Base-by-base conservation (phyloP, 2,797 vertebrate species). In the Tokudaia tokunoshimensis region DNA sequence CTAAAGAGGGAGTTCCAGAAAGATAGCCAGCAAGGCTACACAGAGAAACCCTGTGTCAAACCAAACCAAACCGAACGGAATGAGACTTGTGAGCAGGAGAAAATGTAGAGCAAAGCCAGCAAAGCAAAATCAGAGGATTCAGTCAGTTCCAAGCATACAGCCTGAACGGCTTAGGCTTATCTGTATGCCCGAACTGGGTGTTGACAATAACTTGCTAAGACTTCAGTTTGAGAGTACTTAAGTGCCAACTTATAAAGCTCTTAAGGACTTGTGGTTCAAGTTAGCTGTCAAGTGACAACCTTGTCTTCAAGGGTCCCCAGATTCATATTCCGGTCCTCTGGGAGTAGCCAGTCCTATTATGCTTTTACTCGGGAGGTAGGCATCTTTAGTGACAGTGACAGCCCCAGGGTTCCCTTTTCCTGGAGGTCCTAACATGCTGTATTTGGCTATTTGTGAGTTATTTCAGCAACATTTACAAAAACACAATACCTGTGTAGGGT, bases 161-260 rank as follows among this genome's bases (percentile, higher is more conserved):
- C 65, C 34, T 0, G 0, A 34, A 61, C 3, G 93, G 93, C 93
- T 96, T 89, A 96, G 92, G 93, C 96, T 97, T 97, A 97, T 97
- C 97, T 95, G 57, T 91, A 7, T 22, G 87, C 93, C 85, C 57
- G 63, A 91, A 87, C 8, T 37, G 89, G 91, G 93, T 97, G 97
- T 96, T 98, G 98, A 98, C 94, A 96, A 61, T 88, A 88, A 94
- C 86, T 65, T 59, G 82, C 94, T 95, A 94, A 92, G 94, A 84
- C 95, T 84, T 93, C 67, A 37, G 88, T 59, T 52, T 8, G 47
- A 97, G 97, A 96, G 95, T 78, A 89, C 96, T 97, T 84, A 96
- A 97, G 97, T 74, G 87, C 75, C 93, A 67, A 93, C 89, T 95
- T 93, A 89, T 91, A 97, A 94, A 95, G 95, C 95, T 95, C 97